Evolutionary conservation across 2,888 invertebrate genomes (phyloP), one percentile per base, ranked within the genome.

Genomic region (Hyposoter dolosus): DNA sequence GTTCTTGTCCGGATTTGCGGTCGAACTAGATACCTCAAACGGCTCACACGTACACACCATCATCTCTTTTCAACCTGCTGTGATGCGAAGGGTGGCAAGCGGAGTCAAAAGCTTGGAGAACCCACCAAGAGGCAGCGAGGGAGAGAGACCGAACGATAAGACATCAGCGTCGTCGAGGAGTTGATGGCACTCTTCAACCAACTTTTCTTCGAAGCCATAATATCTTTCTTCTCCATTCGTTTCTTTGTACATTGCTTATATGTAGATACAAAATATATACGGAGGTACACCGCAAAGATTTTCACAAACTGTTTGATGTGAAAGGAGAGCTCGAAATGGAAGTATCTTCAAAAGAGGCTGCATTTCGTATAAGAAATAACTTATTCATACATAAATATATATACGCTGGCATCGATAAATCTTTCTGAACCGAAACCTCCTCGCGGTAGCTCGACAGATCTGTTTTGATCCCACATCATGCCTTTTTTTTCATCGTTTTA

Each of bases 391-490:
- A 40, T 28, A 43, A 50, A 40, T 35, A 19, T 60, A 45, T 32
- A 12, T 28, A 3, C n/a, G 19, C 23, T n/a, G 43, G 65, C 56
- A 17, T 81, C 83, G 72, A 86, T 86, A 86, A 86, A 83, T 86
- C 83, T 81, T 74, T 81, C 72, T 81, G 72, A 53, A 47, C 71
- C 28, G 47, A 32, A 77, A 71, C 78, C 66, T 77, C 40, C 40
- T 75, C 56, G 60, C 43, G 43, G 80, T 32, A 81, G 81, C 76
- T 80, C 77, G 50, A 77, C 83, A 83, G 81, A 86, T 86, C 82
- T 86, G 80, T 86, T 86, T 86, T 86, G 80, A 83, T 86, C 85
- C 77, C 50, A 68, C 81, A 83, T 77, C 80, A 77, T 80, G 66
- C 65, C n/a, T n/a, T 66, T 83, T 85, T 50, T 69, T 81, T 53